Percentiles rank a stretch among this genome's conserved stretches.
phyloP scores from a whole-genome alignment of 2,797 vertebrate genomes.

The Petrocephalus schoutedeni region DNA sequence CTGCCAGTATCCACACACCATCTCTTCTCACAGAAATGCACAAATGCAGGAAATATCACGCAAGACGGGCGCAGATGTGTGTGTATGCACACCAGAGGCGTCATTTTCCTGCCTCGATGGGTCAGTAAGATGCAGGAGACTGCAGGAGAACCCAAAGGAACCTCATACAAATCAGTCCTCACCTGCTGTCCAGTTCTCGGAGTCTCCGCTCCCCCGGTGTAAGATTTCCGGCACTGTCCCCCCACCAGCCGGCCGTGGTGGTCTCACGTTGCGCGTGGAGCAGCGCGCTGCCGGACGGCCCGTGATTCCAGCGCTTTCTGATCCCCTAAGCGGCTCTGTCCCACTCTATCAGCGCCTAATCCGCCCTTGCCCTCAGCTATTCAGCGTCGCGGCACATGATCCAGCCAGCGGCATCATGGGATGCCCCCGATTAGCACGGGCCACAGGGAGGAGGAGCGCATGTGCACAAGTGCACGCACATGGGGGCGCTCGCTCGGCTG shows the following conservation, averaged over 20 bases:
- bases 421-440: conserved; percentile 54
- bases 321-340: conserved; percentile 23
- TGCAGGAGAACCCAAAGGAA: not conserved
- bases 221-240: not conserved
- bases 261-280: not conserved
- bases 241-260: not conserved
- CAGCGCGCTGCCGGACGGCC: not conserved
- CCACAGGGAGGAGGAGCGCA: conserved; percentile 29
- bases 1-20: not conserved
- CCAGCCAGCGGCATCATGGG: conserved; percentile 61
- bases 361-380: conserved; percentile 43
- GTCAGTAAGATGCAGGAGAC: not conserved
- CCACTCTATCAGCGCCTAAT: conserved; percentile 57
- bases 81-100: not conserved
- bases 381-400: conserved; percentile 56
- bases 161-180: not conserved
- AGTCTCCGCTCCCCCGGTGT: not conserved
- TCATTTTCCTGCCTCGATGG: not conserved
- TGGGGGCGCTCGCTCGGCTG: conserved; percentile 25
- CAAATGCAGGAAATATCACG: not conserved
- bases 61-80: not conserved
- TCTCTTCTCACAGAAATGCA: not conserved
- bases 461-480: not conserved
- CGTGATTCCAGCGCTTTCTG: not conserved
- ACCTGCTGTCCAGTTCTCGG: not conserved